Evolutionary conservation across 2,797 vertebrate species (phyloP).

Genomic region (Mormyrus hasselquistii): DNA sequence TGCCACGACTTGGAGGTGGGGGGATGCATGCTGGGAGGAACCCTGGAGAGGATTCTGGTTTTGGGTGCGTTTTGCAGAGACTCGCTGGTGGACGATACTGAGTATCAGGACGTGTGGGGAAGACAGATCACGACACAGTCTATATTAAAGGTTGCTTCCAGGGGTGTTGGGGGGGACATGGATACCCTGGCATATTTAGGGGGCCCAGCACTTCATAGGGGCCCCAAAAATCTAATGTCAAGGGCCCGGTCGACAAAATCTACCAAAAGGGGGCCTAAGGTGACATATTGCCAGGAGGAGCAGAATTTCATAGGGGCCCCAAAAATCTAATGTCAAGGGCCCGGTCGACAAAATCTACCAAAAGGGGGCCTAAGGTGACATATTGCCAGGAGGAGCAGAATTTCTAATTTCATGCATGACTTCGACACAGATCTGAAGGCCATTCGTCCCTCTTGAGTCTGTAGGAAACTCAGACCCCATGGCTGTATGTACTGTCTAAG

Average conservation of each 20-base stretch:
- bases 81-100: conserved; percentile 4
- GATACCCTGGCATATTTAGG: not conserved
- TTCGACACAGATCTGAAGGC: not conserved
- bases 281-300: not conserved
- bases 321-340: too few relatives aligned
- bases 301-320: too few relatives aligned
- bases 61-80: conserved; percentile 54
- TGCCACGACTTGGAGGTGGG: conserved; percentile 52
- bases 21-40: conserved; percentile 4
- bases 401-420: not conserved
- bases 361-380: not conserved
- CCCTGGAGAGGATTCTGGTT: not conserved
- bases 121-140: not conserved
- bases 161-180: not conserved
- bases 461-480: not conserved
- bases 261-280: too few relatives aligned
- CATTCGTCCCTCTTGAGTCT: not conserved
- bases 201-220: not conserved
- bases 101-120: not conserved
- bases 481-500: not conserved
- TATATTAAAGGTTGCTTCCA: not conserved
- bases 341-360: too few relatives aligned
- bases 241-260: too few relatives aligned
- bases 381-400: not conserved
- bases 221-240: too few relatives aligned